Evolutionary conservation across 23 tunicate species (phyloP).

Genomic region (Corella eumyota): DNA sequence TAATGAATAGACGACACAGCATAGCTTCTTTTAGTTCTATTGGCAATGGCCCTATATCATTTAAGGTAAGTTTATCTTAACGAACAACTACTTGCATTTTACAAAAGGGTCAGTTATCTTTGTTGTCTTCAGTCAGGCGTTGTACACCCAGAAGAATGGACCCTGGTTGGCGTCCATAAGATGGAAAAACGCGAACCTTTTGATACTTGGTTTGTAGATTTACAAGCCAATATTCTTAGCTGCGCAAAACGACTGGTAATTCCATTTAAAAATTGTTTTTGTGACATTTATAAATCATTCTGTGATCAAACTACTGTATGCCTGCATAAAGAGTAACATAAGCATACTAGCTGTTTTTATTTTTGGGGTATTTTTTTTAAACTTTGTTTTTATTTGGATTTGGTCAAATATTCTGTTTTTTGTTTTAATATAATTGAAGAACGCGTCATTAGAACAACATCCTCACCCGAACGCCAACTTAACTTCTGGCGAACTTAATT

Average conservation of each 20-base stretch:
- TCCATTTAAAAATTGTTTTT: no score
- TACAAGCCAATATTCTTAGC: conserved; percentile 72
- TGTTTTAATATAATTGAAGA: no score
- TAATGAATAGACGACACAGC: conserved; percentile 3
- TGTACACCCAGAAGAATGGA: conserved; percentile 80
- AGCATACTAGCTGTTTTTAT: no score
- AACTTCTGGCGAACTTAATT: conserved; percentile 23
- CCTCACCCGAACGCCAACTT: conserved; percentile 74
- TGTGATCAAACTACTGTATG: no score
- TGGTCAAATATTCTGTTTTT: no score
- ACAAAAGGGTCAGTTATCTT: no score
- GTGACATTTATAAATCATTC: no score
- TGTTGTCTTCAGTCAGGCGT: conserved; percentile 44
- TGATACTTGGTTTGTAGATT: conserved; percentile 54
- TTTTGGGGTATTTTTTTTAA: no score
- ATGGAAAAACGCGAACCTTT: conserved; percentile 83
- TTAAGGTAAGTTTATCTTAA: conserved; percentile 1
- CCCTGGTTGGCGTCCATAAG: conserved; percentile 55
- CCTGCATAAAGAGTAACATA: no score
- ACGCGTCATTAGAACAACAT: conserved; percentile 21
- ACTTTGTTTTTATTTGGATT: no score
- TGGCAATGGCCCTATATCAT: conserved; percentile 1
- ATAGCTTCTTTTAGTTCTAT: neutral
- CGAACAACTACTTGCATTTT: neutral
- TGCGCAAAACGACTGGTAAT: conserved; percentile 67